Evolutionary conservation across 2,113 vertebrate species (phyloP).

Genomic region (Osmerus eperlanus): DNA sequence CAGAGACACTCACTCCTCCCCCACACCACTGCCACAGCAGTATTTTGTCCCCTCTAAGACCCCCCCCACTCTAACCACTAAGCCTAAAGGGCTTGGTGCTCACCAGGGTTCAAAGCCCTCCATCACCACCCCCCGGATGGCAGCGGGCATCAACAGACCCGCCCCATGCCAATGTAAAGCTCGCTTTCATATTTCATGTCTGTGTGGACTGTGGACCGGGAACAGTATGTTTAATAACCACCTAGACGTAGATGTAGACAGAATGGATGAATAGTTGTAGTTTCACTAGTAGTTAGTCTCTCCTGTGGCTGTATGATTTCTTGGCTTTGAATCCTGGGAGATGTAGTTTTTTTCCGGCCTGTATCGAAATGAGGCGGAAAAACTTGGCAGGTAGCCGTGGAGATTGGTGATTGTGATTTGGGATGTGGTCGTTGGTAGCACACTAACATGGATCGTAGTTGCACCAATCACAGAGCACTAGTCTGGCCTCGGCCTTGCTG

Average conservation of each 20-base stretch:
- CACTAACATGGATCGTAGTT: constrained; percentile 29
- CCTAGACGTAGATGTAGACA: constrained; percentile 64
- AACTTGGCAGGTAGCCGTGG: not conserved
- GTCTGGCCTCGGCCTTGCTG: constrained; percentile 7
- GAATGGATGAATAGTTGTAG: constrained; percentile 22
- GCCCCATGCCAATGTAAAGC: constrained; percentile 67
- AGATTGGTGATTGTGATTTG: constrained; percentile 19
- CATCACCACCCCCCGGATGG: constrained; percentile 18
- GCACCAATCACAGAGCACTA: constrained; percentile 33
- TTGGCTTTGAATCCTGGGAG: constrained; percentile 24
- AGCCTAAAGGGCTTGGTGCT: constrained; percentile 15
- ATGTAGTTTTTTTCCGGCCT: not conserved
- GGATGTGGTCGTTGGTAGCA: constrained; percentile 5
- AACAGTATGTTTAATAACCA: constrained; percentile 78
- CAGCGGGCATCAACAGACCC: constrained; percentile 22
- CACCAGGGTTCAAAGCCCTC: constrained; percentile 23
- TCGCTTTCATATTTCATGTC: constrained; percentile 66
- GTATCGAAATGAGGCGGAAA: constrained; percentile 22
- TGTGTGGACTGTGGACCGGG: constrained; percentile 73
- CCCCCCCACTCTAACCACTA: constrained; percentile 14
- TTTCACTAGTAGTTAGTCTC: not conserved
- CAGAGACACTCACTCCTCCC: constrained; percentile 24
- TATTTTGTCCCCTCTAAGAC: constrained; percentile 30
- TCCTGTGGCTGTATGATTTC: constrained; percentile 6
- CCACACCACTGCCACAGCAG: not conserved